phyloP scores from a whole-genome alignment of 1,140 invertebrate genomes.

The Anagrus nilaparvatae region DNA sequence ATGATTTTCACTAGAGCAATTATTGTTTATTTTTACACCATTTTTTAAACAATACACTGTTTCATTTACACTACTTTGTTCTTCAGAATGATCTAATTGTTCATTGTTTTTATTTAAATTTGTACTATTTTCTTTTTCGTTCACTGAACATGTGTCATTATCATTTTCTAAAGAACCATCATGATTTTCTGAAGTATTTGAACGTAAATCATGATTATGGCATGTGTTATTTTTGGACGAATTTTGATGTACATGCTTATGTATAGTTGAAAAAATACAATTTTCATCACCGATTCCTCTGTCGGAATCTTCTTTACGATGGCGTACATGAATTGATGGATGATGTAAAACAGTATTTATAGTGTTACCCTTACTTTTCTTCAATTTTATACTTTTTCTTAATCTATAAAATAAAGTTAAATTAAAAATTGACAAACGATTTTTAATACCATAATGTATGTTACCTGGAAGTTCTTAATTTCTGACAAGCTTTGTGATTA shows the following conservation, averaged over 20 bases:
- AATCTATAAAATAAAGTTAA: conserved; percentile 20
- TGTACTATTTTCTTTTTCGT: conserved; percentile 14
- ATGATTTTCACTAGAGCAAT: conserved; percentile 13
- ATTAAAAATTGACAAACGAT: conserved; percentile 1
- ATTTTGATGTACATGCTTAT: conserved; percentile 21
- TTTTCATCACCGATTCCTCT: conserved; percentile 24
- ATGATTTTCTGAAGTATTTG: conserved; percentile 10
- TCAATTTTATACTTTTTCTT: conserved; percentile 32
- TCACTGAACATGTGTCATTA: conserved; percentile 3
- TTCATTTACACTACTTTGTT: neutral
- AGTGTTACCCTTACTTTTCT: conserved; percentile 12
- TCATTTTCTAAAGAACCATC: conserved; percentile 8
- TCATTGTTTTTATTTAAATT: conserved; percentile 11
- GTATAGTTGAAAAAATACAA: conserved; percentile 22
- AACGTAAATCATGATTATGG: conserved; percentile 13
- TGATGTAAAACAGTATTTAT: conserved; percentile 9
- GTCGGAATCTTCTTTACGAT: conserved; percentile 31
- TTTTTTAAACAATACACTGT: conserved; percentile 14
- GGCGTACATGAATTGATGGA: conserved; percentile 17
- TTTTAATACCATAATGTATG: neutral
- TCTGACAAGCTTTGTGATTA: conserved; percentile 32
- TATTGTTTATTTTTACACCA: conserved; percentile 8
- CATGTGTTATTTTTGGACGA: conserved; percentile 19
- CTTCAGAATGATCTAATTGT: neutral
- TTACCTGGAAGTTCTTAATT: conserved; percentile 37